A percentile compares a stretch with the other conserved stretches of the same genome.
Conservation (phyloP, 1,140 invertebrate species). For the Apis laboriosa region DNA sequence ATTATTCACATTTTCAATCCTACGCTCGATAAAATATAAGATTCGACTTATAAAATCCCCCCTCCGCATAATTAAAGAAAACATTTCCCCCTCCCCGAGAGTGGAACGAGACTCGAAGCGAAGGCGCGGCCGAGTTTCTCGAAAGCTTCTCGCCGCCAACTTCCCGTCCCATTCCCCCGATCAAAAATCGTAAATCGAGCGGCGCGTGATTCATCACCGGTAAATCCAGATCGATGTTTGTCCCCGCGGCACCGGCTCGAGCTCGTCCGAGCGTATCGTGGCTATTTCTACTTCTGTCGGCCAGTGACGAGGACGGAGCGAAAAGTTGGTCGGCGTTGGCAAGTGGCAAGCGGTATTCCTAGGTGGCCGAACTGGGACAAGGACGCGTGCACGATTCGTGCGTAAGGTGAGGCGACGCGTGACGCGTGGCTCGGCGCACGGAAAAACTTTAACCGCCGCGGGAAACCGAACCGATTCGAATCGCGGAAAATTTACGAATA, state of each 20-base stretch:
- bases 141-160: background rate
- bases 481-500: background rate
- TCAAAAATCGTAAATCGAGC: conserved; percentile 17
- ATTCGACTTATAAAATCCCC: no score
- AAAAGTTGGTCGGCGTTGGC: conserved; percentile 69
- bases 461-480: conserved; percentile 16
- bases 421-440: conserved; percentile 19
- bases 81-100: no score
- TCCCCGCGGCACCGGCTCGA: conserved; percentile 20
- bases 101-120: background rate
- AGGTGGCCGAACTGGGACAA: conserved; percentile 71
- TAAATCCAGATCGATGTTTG: conserved; percentile 43
- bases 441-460: conserved; percentile 6
- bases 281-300: conserved; percentile 64
- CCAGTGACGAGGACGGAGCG: conserved; percentile 65
- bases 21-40: no score
- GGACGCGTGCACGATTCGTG: conserved; percentile 69
- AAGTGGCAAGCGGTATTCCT: conserved; percentile 65
- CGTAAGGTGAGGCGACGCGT: conserved; percentile 57
- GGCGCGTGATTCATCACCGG: conserved; percentile 32
- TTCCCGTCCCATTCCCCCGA: background rate
- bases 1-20: no score
- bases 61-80: no score
- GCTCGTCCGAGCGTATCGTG: conserved; percentile 63
- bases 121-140: background rate